A percentile compares a stretch with the other conserved stretches of the same genome.
phyloP scores from a whole-genome alignment of 2,888 invertebrate genomes.

The Arenicola marina region DNA sequence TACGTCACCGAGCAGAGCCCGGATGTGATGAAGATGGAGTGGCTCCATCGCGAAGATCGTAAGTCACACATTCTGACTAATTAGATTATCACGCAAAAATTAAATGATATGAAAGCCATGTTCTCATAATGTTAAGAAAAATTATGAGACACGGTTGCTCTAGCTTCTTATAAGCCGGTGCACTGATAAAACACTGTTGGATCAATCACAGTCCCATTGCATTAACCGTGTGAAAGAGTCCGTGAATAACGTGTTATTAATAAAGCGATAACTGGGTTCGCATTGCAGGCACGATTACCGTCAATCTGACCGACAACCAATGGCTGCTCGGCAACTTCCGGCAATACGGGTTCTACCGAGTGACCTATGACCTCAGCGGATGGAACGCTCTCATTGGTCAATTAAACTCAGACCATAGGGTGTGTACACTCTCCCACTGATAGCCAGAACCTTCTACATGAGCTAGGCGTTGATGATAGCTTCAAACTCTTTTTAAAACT shows the following conservation, averaged over 20 bases:
- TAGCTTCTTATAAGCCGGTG: too few relatives aligned
- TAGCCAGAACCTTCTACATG: too few relatives aligned
- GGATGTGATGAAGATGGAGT: background rate
- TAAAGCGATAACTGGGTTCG: too few relatives aligned
- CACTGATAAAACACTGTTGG: background rate
- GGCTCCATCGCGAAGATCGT: background rate
- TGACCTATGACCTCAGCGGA: slow-evolving; percentile 58
- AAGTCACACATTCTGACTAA: background rate
- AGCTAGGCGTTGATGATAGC: too few relatives aligned
- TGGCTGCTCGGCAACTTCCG: slow-evolving; percentile 54
- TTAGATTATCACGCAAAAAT: background rate
- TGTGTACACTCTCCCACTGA: slow-evolving; percentile 24
- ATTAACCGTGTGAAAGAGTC: too few relatives aligned
- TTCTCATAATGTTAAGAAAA: background rate
- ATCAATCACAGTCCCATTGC: too few relatives aligned
- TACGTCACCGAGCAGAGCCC: background rate
- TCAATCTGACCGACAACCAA: background rate
- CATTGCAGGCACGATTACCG: background rate
- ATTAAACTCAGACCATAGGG: slow-evolving; percentile 65
- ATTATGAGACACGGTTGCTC: background rate
- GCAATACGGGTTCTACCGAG: slow-evolving; percentile 61
- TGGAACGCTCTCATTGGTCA: slow-evolving; percentile 59
- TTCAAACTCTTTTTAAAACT: too few relatives aligned
- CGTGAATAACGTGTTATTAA: too few relatives aligned
- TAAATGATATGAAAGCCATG: background rate